Base-by-base conservation (phyloP, 2,888 invertebrate species). In the Deroplatys truncata region DNA sequence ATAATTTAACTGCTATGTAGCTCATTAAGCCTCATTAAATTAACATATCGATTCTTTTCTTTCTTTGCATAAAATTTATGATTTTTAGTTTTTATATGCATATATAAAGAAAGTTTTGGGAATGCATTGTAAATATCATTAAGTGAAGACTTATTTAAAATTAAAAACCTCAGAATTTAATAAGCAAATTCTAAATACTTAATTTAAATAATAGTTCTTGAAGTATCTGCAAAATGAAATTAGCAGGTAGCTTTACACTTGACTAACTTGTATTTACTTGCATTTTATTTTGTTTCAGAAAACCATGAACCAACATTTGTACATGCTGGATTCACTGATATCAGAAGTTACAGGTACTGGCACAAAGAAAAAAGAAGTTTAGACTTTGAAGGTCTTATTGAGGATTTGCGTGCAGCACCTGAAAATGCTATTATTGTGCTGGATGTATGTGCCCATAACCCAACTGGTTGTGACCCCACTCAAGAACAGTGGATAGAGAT, bases 401-500 rank as follows among this genome's bases (percentile, higher is more conserved):
- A 94, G 91, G 95, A 95, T 92, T 92, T 95, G 56, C 91, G 92
- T 91, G 92, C 92, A 91, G 95, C 95, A 25, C 95, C 95, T 15
- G 93, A 94, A 90, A 93, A 94, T 90, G 93, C 95, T 28, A 95
- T 95, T 0, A 95, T 99, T 84, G 95, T 99, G 91, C 94, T 99
- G 84, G 99, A 99, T 93, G 97, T 98, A 0, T 98, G 98, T 93
- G 99, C 99, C 7, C 99, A 99, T 93, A 99, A 99, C 94, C 99
- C 99, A 10, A 99, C 99, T 13, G 99, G 99, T 85, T 97, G 98
- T 92, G 99, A 99, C 93, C 99, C 99, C 85, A 97, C 98, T 0
- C 95, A 95, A 85, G 98, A 99, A 10, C 98, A 99, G 93, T 99
- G 99, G 99, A 94, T 95, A 92, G 94, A 96, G 93, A 97, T 99